Percentiles rank a stretch among this genome's conserved stretches.
These are phyloP conservation scores for Myiotriccus ornatus DNA, from an alignment of 2,797 vertebrate species.

Conservation along the genomic window DNA sequence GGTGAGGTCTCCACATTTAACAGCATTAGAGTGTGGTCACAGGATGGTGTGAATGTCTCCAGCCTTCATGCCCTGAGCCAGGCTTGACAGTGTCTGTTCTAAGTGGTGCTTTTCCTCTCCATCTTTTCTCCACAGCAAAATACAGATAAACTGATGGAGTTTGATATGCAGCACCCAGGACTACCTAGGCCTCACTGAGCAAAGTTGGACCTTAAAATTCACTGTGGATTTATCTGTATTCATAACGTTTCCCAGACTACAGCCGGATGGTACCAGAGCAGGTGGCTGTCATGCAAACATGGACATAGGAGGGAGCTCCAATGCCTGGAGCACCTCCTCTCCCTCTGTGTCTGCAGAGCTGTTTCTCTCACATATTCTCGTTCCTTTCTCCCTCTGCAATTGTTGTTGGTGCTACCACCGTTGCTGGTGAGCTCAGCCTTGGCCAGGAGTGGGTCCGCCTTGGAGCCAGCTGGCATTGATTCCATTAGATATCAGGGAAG, in stretches of 20 bases:
- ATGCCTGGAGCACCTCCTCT: neutral
- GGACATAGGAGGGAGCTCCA: neutral
- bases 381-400: neutral
- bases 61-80: neutral
- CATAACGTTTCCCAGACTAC: rapidly evolving
- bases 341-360: neutral
- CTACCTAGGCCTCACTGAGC: neutral
- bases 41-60: neutral
- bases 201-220: neutral
- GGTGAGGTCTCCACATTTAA: neutral
- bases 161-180: neutral
- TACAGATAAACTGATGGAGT: neutral
- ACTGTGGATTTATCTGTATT: neutral
- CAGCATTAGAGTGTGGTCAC: neutral
- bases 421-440: neutral
- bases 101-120: neutral
- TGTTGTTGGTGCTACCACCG: neutral
- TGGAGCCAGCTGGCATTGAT: neutral
- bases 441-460: neutral
- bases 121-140: neutral
- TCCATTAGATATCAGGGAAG: neutral
- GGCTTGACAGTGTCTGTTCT: neutral
- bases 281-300: neutral
- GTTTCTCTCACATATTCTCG: neutral
- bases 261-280: neutral